Evolutionary conservation across 2,888 invertebrate genomes (phyloP).

Genomic region (Nudaria mundana): DNA sequence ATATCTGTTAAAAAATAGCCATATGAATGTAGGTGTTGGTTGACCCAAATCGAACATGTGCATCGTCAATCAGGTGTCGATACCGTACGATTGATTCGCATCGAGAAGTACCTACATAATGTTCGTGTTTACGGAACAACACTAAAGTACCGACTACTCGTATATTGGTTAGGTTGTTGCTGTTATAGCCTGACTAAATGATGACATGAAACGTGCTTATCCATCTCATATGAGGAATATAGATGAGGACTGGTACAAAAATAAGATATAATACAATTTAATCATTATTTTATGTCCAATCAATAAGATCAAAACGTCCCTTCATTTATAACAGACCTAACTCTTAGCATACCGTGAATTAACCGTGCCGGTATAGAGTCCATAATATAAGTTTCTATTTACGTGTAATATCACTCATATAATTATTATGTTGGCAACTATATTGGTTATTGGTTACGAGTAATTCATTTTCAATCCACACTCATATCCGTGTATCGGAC

Average conservation of each 20-base stretch:
- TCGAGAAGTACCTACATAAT: conserved; percentile 45
- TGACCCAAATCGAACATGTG: conserved; percentile 44
- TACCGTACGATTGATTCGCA: conserved; percentile 67
- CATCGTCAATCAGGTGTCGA: conserved; percentile 50
- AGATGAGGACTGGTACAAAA: too few relatives aligned
- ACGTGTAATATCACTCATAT: conserved; percentile 7
- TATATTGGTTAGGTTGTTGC: conserved; percentile 8
- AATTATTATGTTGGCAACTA: conserved; percentile 10
- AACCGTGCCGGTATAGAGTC: too few relatives aligned
- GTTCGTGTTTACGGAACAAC: conserved; percentile 43
- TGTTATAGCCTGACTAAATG: conserved; percentile 10
- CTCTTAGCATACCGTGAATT: too few relatives aligned
- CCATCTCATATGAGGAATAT: too few relatives aligned
- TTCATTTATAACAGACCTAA: too few relatives aligned
- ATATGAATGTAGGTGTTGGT: conserved; percentile 35
- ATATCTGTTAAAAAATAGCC: too few relatives aligned
- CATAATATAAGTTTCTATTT: too few relatives aligned
- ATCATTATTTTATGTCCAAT: too few relatives aligned
- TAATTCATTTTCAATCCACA: conserved; percentile 43
- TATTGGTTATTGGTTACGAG: too few relatives aligned
- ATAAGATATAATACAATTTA: too few relatives aligned
- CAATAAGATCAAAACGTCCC: too few relatives aligned
- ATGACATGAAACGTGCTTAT: neutral
- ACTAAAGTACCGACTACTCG: too few relatives aligned
- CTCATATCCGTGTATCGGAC: conserved; percentile 67